Base-by-base conservation (phyloP, 2,888 invertebrate species). In the Dasypolia templi region DNA sequence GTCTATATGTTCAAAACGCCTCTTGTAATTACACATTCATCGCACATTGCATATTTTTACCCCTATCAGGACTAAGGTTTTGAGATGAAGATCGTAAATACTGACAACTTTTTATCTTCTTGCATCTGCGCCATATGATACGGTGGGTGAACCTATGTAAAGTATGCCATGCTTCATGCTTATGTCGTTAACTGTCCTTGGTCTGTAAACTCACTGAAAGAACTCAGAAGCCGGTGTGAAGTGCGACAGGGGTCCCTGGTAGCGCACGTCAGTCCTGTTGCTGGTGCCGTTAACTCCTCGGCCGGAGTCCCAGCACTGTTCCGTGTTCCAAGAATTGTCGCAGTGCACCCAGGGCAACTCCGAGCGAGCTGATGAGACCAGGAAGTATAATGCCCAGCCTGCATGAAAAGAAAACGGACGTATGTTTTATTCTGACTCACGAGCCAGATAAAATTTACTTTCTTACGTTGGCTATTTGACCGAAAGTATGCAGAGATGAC, bases 311-410 rank as follows among this genome's bases (percentile, higher is more conserved):
- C 97, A 97, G 92, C 98, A 98, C 82, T 97, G 95, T 0, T 97
- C 97, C 0, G 98, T 98, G 94, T 98, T 98, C 98, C 98, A 98
- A 0, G 97, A 95, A 94, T 98, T 98, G 92, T 98, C 97, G 91
- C 98, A 98, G 86, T 97, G 97, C 71, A 98, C 95, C 98, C 98
- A 98, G 2, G 98, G 98, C 44, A 98, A 95, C 87, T 98, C 97
- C 0, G 97, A 95, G 0, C 97, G 96, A 59, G 97, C 96, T 87
- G 98, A 98, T 26, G 97, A 97, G 84, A 98, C 97, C 85, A 98
- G 96, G 95, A 98, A 98, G 96, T 98, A 98, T 84, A 98, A 95
- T 5, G 98, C 97, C 98, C 98, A 98, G 64, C 97, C 96, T 96
- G 86, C 14, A 75, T 62, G n/a, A 6, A 35, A 1, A 19, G 19